Evolutionary conservation across 2,797 vertebrate species (phyloP), one percentile per base, ranked within the genome.

Genomic region (Tadarida brasiliensis): DNA sequence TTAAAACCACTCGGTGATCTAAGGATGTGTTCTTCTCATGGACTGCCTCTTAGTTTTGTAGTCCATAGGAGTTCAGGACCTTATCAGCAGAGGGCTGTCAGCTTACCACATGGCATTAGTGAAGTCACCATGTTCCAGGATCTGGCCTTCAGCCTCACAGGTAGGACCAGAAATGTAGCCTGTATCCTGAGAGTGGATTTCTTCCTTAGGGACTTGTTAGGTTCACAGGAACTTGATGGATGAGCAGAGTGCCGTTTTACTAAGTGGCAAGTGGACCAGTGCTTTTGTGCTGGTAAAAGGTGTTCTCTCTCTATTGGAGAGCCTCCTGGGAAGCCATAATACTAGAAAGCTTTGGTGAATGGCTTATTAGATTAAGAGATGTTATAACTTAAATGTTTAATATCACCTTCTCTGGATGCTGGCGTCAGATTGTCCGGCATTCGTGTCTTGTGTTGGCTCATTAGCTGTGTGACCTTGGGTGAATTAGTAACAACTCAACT

Each of bases 401-500:
- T 85, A 56, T 80, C n/a, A 59, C 24, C 10, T 4, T 70, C 7
- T 84, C 61, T 90, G 39, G 61, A 81, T 91, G 39, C 71, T 88
- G 33, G 65, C 92, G 84, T 89, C 47, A 80, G 28, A 91, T 57
- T 91, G 65, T 90, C 68, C 11, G n/a, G n/a, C 65, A 89, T 91
- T 90, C 8, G 26, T 51, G 68, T 96, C 51, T 91, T 94, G 10
- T 76, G 54, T 94, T 68, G 35, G 15, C 22, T 73, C 51, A 82
- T 51, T 93, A 82, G 35, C 24, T 91, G 1, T 76, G 57, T 95
- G 54, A 73, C 91, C 87, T 89, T 92, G n/a, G 67, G 16, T 96
- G 35, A 96, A 85, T 94, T 93, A 89, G 39, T 87, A 94, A 83
- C 63, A 77, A 94, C 49, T 88, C 73, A 85, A 81, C 49, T 94